Evolutionary conservation across 2,113 vertebrate genomes (phyloP).

Genomic region (Leptosomus discolor): DNA sequence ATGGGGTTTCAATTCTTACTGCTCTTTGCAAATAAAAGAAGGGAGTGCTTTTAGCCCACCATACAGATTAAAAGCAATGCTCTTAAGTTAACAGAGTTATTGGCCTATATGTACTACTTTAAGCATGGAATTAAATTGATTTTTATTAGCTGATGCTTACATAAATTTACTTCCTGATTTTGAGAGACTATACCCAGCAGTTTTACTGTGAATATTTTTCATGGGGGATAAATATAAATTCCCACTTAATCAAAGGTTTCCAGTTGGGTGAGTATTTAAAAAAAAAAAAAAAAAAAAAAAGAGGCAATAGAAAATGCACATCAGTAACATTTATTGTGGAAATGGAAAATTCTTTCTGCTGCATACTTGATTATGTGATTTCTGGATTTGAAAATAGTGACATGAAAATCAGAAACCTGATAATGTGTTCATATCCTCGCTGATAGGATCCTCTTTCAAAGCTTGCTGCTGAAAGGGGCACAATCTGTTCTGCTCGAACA

Average conservation of each 20-base stretch:
- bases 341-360: background rate
- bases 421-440: slow-evolving; percentile 95
- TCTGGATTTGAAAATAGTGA: background rate
- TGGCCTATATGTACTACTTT: background rate
- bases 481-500: slow-evolving; percentile 91
- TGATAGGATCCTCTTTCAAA: slow-evolving; percentile 98
- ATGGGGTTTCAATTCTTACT: background rate
- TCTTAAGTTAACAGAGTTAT: background rate
- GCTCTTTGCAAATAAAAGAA: background rate
- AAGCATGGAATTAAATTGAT: background rate
- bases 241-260: background rate
- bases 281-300: too few species aligned
- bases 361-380: background rate
- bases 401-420: slow-evolving; percentile 79
- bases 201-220: background rate
- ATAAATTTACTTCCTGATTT: background rate
- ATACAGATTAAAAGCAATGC: background rate
- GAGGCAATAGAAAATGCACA: background rate
- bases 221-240: background rate
- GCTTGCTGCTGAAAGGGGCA: slow-evolving; percentile 96
- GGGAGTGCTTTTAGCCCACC: background rate
- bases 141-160: background rate
- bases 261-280: background rate
- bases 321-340: background rate
- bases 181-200: background rate